Percentiles rank a stretch among this genome's conserved stretches.
Conservation (phyloP, 2,888 invertebrate genomes). For the Hydriomena furcata region DNA sequence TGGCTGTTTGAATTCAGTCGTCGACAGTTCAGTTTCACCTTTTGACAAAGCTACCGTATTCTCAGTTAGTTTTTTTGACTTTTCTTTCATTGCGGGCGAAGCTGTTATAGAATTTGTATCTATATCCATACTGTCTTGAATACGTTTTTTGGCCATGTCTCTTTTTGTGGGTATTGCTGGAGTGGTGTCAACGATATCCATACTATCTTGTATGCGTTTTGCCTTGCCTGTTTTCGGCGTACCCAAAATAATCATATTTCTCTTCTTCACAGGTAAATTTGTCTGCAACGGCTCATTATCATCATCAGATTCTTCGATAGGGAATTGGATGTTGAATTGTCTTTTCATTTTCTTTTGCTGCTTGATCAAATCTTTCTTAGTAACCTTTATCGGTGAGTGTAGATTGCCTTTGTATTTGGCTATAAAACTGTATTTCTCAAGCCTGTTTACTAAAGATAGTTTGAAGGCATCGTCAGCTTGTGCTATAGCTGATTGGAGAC, state of each 20-base stretch:
- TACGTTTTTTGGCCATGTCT: constrained; percentile 10
- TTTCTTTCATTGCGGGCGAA: background rate
- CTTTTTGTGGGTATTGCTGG: constrained; percentile 2
- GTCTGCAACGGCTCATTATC: constrained; percentile 26
- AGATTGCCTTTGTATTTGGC: constrained; percentile 68
- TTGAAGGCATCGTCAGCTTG: constrained; percentile 70
- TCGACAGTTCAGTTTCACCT: constrained; percentile 5
- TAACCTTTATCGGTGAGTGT: constrained; percentile 58
- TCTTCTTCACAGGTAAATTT: constrained; percentile 30
- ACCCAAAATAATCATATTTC: constrained; percentile 47
- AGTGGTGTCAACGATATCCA: constrained; percentile 2
- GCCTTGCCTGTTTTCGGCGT: constrained; percentile 43
- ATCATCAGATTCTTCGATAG: constrained; percentile 49
- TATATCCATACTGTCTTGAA: constrained; percentile 12
- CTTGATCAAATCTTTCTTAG: constrained; percentile 48
- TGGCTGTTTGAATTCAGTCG: constrained; percentile 18
- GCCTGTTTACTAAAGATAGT: constrained; percentile 56
- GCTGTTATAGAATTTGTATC: background rate
- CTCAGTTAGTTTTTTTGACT: constrained; percentile 1
- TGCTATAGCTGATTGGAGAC: constrained; percentile 58
- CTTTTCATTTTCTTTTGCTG: constrained; percentile 56
- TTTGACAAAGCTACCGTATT: background rate
- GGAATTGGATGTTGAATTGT: constrained; percentile 58
- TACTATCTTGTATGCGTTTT: constrained; percentile 1
- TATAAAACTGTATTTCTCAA: constrained; percentile 74